phyloP scores from a whole-genome alignment of 2,888 invertebrate species.

The Drosophila infuscata region DNA sequence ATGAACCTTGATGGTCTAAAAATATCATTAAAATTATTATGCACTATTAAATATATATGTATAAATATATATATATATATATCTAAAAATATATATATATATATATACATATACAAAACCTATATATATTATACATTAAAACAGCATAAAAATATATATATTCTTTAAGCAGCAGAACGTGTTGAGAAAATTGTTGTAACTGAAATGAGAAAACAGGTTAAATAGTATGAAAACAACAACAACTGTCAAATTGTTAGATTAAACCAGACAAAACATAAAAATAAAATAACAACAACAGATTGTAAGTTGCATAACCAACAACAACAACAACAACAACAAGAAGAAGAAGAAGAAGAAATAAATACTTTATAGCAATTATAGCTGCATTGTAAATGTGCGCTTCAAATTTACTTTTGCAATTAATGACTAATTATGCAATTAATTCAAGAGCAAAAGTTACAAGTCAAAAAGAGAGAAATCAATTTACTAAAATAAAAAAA shows the following conservation, averaged over 20 bases:
- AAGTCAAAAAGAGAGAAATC: constrained; percentile 21
- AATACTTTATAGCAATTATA: constrained; percentile 70
- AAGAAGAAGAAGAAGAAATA: constrained; percentile 14
- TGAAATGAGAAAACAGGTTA: constrained; percentile 8
- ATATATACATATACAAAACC: constrained; percentile 4
- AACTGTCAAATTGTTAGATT: constrained; percentile 14
- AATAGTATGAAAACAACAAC: background rate
- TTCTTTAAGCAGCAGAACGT: constrained; percentile 43
- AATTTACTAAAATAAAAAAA: constrained; percentile 24
- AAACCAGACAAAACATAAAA: constrained; percentile 5
- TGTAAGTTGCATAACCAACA: constrained; percentile 8
- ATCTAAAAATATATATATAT: constrained; percentile 13
- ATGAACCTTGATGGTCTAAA: constrained; percentile 80
- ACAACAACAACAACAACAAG: constrained; percentile 9
- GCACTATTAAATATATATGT: constrained; percentile 54
- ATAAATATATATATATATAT: constrained; percentile 12
- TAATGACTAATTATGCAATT: constrained; percentile 31
- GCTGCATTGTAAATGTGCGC: constrained; percentile 81
- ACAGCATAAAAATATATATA: constrained; percentile 29
- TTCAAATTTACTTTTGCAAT: constrained; percentile 67
- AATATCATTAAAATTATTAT: constrained; percentile 78
- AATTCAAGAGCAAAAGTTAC: constrained; percentile 28
- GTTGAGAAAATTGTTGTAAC: constrained; percentile 36
- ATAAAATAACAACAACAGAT: constrained; percentile 22
- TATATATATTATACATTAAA: constrained; percentile 26